Base-by-base conservation (phyloP, 1,140 invertebrate species). In the Temnothorax longispinosus region DNA sequence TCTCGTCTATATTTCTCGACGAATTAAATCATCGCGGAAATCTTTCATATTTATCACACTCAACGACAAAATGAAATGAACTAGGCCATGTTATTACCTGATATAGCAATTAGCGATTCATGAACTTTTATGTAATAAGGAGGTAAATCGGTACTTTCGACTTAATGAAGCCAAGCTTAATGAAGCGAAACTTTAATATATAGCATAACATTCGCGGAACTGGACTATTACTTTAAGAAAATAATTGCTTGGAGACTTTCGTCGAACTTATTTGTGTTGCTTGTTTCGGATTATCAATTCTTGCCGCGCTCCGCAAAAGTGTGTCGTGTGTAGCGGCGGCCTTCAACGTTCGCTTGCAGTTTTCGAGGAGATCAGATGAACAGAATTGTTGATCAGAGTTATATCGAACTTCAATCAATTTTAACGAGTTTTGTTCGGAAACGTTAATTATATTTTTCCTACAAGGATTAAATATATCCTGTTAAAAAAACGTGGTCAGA, bases 221-320 rank as follows among this genome's bases (percentile, higher is more conserved):
- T 7, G 15, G 0, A 4, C 7, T 58, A 8, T 80, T 80, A 60
- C 27, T 60, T 82, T 58, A 11, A 32, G 27, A 74, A 58, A 44
- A 38, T 38, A 64, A 10, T 64, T 56, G 41, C 41, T 75, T 27
- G 41, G 3, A 38, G 21, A 15, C 18, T 80, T 65, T 35, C 7
- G 3, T 13, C 11, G 3, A 41, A 69, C 15, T 80, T 52, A 67
- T 64, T 47, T n/a, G 11, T 54, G 10, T 58, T 75, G 35, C 10
- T 52, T 8, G n/a, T 52, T 32, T 47, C 8, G 74, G 8, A 41
- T 77, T 77, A 44, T 62, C 74, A 60, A 77, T 77, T 77, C 54
- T 32, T 60, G n/a, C 7, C 38, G 38, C 38, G 38, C 21, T 32
- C 15, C 21, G 52, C 8, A 56, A 77, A 77, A 77, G 56, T 60